These are phyloP conservation scores for Esox niger DNA, from an alignment of 2,113 vertebrate genomes.

Conservation along the genomic window DNA sequence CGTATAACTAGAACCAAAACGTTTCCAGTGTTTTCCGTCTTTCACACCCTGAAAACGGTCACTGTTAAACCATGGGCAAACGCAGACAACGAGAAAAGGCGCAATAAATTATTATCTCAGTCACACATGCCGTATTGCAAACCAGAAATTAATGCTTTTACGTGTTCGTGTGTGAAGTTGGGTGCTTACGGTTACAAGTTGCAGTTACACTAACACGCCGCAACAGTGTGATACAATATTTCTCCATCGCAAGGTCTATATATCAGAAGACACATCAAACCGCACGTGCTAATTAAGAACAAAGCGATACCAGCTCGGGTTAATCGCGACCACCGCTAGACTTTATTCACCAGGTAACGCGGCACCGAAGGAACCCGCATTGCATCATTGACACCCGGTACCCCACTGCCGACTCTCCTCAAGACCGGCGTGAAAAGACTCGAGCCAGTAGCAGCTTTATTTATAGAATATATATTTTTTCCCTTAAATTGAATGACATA, in stretches of 20 bases:
- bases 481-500: slow-evolving; percentile 21
- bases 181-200: no score
- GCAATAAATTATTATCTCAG: no score
- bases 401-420: slow-evolving; percentile 49
- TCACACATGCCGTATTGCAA: no score
- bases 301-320: slow-evolving; percentile 52
- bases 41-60: no score
- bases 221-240: background rate
- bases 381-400: slow-evolving; percentile 73
- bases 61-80: no score
- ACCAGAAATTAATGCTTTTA: no score
- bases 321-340: slow-evolving; percentile 45
- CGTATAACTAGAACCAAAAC: no score
- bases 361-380: slow-evolving; percentile 69
- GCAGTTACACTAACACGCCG: no score
- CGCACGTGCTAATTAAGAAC: slow-evolving; percentile 55
- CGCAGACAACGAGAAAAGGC: no score
- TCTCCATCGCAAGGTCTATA: background rate
- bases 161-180: background rate
- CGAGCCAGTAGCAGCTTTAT: slow-evolving; percentile 34
- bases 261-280: slow-evolving; percentile 16
- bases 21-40: no score
- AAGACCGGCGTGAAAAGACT: background rate
- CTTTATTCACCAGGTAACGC: slow-evolving; percentile 43
- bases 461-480: slow-evolving; percentile 31